Evolutionary conservation across 2,888 invertebrate species (phyloP).

Genomic region (Platycheirus rosarum): DNA sequence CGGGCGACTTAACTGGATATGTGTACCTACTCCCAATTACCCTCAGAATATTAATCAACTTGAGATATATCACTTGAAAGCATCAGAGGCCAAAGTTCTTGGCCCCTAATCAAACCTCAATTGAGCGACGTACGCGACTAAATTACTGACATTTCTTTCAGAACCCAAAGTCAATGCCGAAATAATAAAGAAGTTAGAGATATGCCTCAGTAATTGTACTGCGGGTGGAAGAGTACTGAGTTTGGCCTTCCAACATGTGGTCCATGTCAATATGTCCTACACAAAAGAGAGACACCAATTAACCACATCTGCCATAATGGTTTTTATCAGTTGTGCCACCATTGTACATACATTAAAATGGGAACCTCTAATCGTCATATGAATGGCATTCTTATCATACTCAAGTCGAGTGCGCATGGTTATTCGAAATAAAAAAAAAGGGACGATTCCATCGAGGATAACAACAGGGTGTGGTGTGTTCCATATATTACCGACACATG

Average conservation of each 20-base stretch:
- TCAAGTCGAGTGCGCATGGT: slow-evolving; percentile 2
- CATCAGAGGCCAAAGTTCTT: slow-evolving; percentile 42
- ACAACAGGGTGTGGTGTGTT: slow-evolving; percentile 41
- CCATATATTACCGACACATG: slow-evolving; percentile 32
- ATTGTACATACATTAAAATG: slow-evolving; percentile 5
- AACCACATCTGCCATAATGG: slow-evolving; percentile 64
- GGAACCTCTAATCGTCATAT: slow-evolving; percentile 35
- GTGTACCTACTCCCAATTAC: slow-evolving; percentile 28
- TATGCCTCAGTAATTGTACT: slow-evolving; percentile 39
- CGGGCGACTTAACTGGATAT: slow-evolving; percentile 43
- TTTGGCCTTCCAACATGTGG: slow-evolving; percentile 46
- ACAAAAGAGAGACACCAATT: slow-evolving; percentile 43
- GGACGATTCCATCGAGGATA: slow-evolving; percentile 28
- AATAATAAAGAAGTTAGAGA: slow-evolving; percentile 61
- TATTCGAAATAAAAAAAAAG: slow-evolving; percentile 6
- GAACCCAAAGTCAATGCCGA: slow-evolving; percentile 37
- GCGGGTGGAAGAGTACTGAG: slow-evolving; percentile 58
- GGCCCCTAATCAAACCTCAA: slow-evolving; percentile 53
- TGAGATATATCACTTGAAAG: slow-evolving; percentile 31
- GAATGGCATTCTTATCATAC: slow-evolving; percentile 30
- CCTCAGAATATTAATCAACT: slow-evolving; percentile 64
- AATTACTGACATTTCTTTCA: slow-evolving; percentile 64
- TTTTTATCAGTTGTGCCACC: slow-evolving; percentile 45
- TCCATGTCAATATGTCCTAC: slow-evolving; percentile 50
- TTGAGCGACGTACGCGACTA: slow-evolving; percentile 52